Conservation (phyloP, 2,113 vertebrate genomes). For the Urocitellus parryii region DNA sequence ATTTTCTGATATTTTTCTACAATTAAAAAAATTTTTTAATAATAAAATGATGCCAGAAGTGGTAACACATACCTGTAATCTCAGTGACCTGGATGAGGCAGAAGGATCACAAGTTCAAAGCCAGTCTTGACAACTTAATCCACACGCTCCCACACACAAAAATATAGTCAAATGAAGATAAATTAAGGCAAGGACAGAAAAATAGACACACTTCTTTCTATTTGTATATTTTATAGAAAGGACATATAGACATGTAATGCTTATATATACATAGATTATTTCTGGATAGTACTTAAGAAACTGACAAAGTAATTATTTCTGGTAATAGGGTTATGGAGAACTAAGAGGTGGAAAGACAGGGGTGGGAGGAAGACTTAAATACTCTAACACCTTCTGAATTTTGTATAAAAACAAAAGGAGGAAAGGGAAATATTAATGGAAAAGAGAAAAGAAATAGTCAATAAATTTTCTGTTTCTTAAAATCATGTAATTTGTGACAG, state of each 20-base stretch:
- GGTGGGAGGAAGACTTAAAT: constrained; percentile 40
- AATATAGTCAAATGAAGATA: background rate
- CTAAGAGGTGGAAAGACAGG: background rate
- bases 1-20: background rate
- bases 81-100: background rate
- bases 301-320: constrained; percentile 41
- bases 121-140: background rate
- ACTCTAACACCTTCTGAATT: constrained; percentile 36
- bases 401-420: background rate
- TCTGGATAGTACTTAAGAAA: constrained; percentile 49
- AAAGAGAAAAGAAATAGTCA: background rate
- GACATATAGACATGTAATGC: background rate
- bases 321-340: background rate
- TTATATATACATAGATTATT: background rate
- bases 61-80: background rate
- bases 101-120: background rate
- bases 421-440: background rate
- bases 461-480: constrained; percentile 65
- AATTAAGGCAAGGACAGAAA: constrained; percentile 42
- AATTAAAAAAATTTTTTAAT: background rate
- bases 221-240: constrained; percentile 45
- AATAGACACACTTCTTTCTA: constrained; percentile 44
- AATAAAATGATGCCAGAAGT: background rate
- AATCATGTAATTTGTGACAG: constrained; percentile 29
- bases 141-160: no score